phyloP scores from a whole-genome alignment of 1,140 invertebrate genomes.

The Epicauta chinensis region DNA sequence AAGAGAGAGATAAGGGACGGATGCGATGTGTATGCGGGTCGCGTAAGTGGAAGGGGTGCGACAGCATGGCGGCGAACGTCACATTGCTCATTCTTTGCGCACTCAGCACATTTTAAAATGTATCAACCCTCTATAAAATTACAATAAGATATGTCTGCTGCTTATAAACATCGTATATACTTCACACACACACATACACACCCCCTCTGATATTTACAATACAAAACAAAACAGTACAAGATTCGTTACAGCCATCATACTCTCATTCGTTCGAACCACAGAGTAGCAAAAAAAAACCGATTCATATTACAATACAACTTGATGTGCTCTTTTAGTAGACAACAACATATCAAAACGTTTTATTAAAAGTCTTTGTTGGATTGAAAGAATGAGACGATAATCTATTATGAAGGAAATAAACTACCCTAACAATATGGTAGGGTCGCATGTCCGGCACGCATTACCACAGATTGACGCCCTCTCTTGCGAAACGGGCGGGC shows the following conservation, averaged over 20 bases:
- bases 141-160: conserved; percentile 41
- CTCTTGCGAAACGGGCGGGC: background rate
- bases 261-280: too few relatives aligned
- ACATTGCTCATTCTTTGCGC: conserved; percentile 45
- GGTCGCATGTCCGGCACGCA: conserved; percentile 13
- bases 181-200: conserved; percentile 7
- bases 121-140: conserved; percentile 44
- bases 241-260: too few relatives aligned
- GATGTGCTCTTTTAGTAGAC: too few relatives aligned
- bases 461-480: conserved; percentile 1
- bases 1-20: conserved; percentile 37
- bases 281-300: too few relatives aligned
- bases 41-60: conserved; percentile 36
- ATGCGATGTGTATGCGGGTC: conserved; percentile 40
- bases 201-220: too few relatives aligned
- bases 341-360: too few relatives aligned
- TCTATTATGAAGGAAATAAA: conserved; percentile 10
- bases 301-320: too few relatives aligned
- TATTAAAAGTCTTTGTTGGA: conserved; percentile 6
- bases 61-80: conserved; percentile 42
- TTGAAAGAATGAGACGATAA: conserved; percentile 10
- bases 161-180: conserved; percentile 16
- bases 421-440: conserved; percentile 2
- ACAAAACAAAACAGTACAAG: too few relatives aligned
- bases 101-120: conserved; percentile 46